A percentile compares a stretch with the other conserved stretches of the same genome.
Evolutionary conservation across 2,888 invertebrate species (phyloP).

Genomic region (Amphipyra berbera): DNA sequence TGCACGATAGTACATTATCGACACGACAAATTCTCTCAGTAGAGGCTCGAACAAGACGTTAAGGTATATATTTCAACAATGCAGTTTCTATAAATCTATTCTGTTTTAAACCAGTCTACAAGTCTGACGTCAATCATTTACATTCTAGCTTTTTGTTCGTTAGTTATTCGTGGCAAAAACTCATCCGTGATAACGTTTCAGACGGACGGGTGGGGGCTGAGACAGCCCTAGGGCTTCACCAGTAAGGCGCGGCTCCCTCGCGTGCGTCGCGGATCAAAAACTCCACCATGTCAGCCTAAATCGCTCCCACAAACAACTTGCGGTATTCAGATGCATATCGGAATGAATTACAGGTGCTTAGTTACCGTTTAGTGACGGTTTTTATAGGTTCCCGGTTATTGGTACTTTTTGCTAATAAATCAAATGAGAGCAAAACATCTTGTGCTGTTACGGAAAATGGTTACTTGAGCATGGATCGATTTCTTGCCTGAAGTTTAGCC

Average conservation of each 20-base stretch:
- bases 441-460: slow-evolving; percentile 26
- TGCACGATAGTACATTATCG: slow-evolving; percentile 26
- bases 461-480: slow-evolving; percentile 23
- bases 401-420: slow-evolving; percentile 46
- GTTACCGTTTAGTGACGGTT: slow-evolving; percentile 66
- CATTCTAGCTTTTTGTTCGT: slow-evolving; percentile 40
- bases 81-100: slow-evolving; percentile 11
- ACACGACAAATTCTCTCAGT: slow-evolving; percentile 16
- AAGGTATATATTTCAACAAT: slow-evolving; percentile 2
- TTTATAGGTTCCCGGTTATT: slow-evolving; percentile 53
- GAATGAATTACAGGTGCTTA: slow-evolving; percentile 65
- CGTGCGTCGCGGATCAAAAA: slow-evolving; percentile 62
- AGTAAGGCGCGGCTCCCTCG: slow-evolving; percentile 41
- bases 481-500: slow-evolving; percentile 29
- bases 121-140: slow-evolving; percentile 37
- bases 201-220: slow-evolving; percentile 31
- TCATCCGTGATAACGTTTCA: slow-evolving; percentile 36
- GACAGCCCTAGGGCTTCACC: slow-evolving; percentile 49
- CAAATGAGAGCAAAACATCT: slow-evolving; percentile 51
- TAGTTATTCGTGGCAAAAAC: slow-evolving; percentile 32
- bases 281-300: slow-evolving; percentile 65
- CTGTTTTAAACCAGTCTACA: slow-evolving; percentile 20
- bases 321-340: slow-evolving; percentile 66
- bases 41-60: slow-evolving; percentile 7
- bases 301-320: slow-evolving; percentile 69